A percentile compares a stretch with the other conserved stretches of the same genome.
These are phyloP conservation scores for Tragelaphus eurycerus DNA, from an alignment of 2,797 vertebrate species.

Conservation along the genomic window DNA sequence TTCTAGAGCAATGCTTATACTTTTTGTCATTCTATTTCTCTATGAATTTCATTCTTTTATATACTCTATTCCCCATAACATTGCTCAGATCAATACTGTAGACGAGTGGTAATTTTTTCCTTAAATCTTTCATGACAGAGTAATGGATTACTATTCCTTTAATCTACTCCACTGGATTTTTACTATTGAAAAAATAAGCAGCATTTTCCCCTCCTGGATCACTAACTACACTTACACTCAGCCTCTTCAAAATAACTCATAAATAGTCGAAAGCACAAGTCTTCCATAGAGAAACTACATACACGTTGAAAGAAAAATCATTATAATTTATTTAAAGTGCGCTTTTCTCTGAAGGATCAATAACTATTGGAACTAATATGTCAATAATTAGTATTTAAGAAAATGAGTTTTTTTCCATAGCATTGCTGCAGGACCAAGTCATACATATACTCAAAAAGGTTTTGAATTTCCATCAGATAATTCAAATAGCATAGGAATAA, in stretches of 20 bases:
- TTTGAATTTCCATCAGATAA: background rate
- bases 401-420: background rate
- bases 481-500: background rate
- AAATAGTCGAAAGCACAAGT: background rate
- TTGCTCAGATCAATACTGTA: constrained; percentile 25
- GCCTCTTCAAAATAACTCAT: background rate
- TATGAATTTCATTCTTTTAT: constrained; percentile 28
- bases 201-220: background rate
- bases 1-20: background rate
- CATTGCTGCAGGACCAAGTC: background rate
- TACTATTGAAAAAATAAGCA: constrained; percentile 14
- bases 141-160: constrained; percentile 11
- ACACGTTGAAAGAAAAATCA: background rate
- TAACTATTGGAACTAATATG: background rate
- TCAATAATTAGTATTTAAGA: background rate
- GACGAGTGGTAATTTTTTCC: background rate
- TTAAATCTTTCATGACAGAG: background rate
- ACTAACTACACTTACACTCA: background rate
- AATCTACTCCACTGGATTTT: background rate
- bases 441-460: background rate
- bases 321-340: background rate
- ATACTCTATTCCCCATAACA: background rate
- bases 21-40: background rate
- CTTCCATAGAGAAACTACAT: background rate
- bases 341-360: background rate